phyloP scores from a whole-genome alignment of 2,113 vertebrate species.

The Paramisgurnus dabryanus region DNA sequence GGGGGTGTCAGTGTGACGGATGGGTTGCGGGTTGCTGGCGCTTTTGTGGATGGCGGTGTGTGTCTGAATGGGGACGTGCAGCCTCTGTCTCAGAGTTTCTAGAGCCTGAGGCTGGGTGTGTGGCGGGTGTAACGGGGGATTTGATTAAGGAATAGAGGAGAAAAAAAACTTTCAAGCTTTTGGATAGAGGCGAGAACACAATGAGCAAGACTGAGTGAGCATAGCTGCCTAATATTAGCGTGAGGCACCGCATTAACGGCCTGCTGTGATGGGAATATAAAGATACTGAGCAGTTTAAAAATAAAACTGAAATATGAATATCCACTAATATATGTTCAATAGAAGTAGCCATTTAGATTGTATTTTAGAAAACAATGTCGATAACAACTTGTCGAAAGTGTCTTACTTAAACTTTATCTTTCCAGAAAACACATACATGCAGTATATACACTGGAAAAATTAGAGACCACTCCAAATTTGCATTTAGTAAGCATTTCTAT shows the following conservation, averaged over 20 bases:
- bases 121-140: conserved; percentile 42
- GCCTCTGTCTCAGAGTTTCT: conserved; percentile 44
- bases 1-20: conserved; percentile 56
- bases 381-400: too few species aligned
- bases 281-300: background rate
- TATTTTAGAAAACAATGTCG: too few species aligned
- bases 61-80: conserved; percentile 55
- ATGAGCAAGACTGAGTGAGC: conserved; percentile 41
- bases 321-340: background rate
- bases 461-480: too few species aligned
- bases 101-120: conserved; percentile 43
- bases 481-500: too few species aligned
- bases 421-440: too few species aligned
- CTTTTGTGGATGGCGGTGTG: conserved; percentile 58
- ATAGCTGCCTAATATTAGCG: conserved; percentile 26
- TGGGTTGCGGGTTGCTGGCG: conserved; percentile 54
- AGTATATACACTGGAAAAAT: too few species aligned
- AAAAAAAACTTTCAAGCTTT: conserved; percentile 26
- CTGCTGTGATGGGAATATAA: conserved; percentile 28
- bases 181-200: conserved; percentile 46
- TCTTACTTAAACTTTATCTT: too few species aligned
- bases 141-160: conserved; percentile 46
- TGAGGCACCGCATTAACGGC: conserved; percentile 28
- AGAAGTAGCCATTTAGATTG: too few species aligned
- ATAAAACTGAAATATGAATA: conserved; percentile 16